phyloP scores from a whole-genome alignment of 2,888 invertebrate species.

The Eumerus sabulonum region DNA sequence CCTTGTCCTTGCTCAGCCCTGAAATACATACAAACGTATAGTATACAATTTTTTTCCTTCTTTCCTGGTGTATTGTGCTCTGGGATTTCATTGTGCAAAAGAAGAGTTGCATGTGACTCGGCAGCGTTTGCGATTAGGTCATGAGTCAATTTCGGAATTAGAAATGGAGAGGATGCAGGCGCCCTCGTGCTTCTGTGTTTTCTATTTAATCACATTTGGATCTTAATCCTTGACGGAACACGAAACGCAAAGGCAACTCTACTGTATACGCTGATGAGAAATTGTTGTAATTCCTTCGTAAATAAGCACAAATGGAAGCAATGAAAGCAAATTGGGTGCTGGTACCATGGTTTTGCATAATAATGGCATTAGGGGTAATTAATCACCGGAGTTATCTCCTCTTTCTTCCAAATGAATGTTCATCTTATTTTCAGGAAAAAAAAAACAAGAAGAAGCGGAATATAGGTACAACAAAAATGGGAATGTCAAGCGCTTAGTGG shows the following conservation, averaged over 20 bases:
- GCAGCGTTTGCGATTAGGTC: slow-evolving; percentile 62
- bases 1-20: slow-evolving; percentile 21
- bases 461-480: neutral
- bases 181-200: slow-evolving; percentile 21
- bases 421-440: slow-evolving; percentile 35
- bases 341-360: slow-evolving; percentile 67
- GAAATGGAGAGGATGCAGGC: slow-evolving; percentile 47
- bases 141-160: slow-evolving; percentile 67
- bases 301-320: slow-evolving; percentile 65
- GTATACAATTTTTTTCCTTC: slow-evolving; percentile 15
- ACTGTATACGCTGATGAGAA: slow-evolving; percentile 48
- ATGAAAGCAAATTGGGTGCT: slow-evolving; percentile 66
- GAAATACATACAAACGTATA: too few relatives aligned
- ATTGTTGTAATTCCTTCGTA: slow-evolving; percentile 61
- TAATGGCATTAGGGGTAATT: slow-evolving; percentile 67
- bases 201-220: slow-evolving; percentile 63
- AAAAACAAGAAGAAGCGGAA: slow-evolving; percentile 9
- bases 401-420: slow-evolving; percentile 45
- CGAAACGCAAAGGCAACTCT: neutral
- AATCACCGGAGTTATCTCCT: slow-evolving; percentile 65
- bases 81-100: slow-evolving; percentile 56
- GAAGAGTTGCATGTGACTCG: slow-evolving; percentile 50
- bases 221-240: slow-evolving; percentile 62
- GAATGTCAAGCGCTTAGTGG: slow-evolving; percentile 16
- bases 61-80: slow-evolving; percentile 32